Percentiles rank a stretch among this genome's conserved stretches.
phyloP scores from a whole-genome alignment of 1,140 invertebrate species.

The Megathymus violae region DNA sequence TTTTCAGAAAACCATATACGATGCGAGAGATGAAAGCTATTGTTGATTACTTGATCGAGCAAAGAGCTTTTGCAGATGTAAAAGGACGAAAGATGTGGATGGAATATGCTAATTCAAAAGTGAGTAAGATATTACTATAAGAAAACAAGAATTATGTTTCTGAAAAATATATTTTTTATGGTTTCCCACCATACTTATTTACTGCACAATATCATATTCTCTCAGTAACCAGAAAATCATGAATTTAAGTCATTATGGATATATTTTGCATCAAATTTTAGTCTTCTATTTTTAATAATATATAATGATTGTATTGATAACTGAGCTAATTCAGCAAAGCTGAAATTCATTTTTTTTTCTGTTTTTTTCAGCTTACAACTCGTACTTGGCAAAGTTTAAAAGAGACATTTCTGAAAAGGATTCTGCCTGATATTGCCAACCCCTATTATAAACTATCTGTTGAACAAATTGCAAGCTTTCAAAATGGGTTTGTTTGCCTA shows the following conservation, averaged over 20 bases:
- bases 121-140: no score
- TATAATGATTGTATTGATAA: no score
- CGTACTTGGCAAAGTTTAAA: conserved; percentile 82
- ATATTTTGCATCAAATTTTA: no score
- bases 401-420: conserved; percentile 77
- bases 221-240: no score
- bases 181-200: no score
- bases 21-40: conserved; percentile 70
- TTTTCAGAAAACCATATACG: conserved; percentile 72
- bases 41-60: conserved; percentile 66
- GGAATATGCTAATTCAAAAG: conserved; percentile 62
- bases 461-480: conserved; percentile 69
- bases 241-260: no score
- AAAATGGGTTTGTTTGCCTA: conserved; percentile 51
- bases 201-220: no score
- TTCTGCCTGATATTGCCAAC: conserved; percentile 76
- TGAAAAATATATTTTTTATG: no score
- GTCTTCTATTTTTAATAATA: no score
- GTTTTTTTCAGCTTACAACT: conserved; percentile 56
- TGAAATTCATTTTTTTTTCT: background rate
- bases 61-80: conserved; percentile 59
- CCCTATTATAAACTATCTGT: conserved; percentile 71
- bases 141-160: no score
- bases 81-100: conserved; percentile 75
- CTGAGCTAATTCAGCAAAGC: no score